Base-by-base conservation (phyloP, 2,888 invertebrate genomes). In the Cheilosia variabilis region DNA sequence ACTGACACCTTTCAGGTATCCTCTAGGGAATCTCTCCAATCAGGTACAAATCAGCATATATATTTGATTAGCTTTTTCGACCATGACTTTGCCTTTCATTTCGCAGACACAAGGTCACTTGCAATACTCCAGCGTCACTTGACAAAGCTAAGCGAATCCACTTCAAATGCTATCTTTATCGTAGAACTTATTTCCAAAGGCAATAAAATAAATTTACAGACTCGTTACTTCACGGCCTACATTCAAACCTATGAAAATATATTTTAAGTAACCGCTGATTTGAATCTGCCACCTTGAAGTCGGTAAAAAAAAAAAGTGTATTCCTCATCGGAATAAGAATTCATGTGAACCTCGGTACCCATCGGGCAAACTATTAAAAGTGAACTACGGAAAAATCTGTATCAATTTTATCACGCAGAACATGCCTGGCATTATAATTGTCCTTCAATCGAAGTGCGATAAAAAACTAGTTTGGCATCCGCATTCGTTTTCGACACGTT, bases 321-420 rank as follows among this genome's bases (percentile, higher is more conserved):
- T 13, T 17, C 19, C 57, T 37, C 10, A 22, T 57, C 37, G 19
- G 10, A 57, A 37, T 37, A 37, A 22, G 37, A 52, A 52, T 52
- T 2, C 34, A 57, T 19, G 34, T 2, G 13, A 57, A 37, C 37
- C 19, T 37, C 13, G 10, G 13, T 37, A 34, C 10, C 34, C 9
- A 31, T 31, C 31, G 9, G 31, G 9, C 31, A 2, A 31, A 9
- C 31, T 31, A 31, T 9, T 31, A 37, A 37, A 37, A 37, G 1
- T 13, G 37, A 37, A 37, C 13, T 13, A 10, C 13, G 37, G 37
- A 37, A 37, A 37, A 37, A 37, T 13, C 3, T 37, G 37, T 37
- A 58, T 58, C 37, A 58, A 71, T 58, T 71, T 58, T 15, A 58
- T 37, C 69, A 71, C 69, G 50, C 58, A 10, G 37, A 37, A 24